A percentile compares a stretch with the other conserved stretches of the same genome.
phyloP scores from a whole-genome alignment of 2,888 invertebrate species.

The Eledona agricola region DNA sequence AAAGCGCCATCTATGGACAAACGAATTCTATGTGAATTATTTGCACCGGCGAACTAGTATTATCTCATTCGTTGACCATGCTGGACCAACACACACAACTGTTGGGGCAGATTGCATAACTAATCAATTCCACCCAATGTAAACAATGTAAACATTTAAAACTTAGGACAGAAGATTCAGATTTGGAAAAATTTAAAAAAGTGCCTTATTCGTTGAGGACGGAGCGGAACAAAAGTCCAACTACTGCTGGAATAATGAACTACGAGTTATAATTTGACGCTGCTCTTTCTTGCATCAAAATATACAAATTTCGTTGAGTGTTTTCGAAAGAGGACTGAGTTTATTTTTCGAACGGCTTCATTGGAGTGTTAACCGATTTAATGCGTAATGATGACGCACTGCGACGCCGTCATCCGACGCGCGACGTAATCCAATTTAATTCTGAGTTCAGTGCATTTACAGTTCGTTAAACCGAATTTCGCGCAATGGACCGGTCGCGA shows the following conservation, averaged over 20 bases:
- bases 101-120: too few species aligned
- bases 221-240: not conserved
- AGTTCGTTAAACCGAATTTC: conserved; percentile 6
- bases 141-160: too few species aligned
- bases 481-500: not conserved
- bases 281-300: conserved; percentile 12
- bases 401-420: not conserved
- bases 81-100: too few species aligned
- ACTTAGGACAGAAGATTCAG: not conserved
- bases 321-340: conserved; percentile 16
- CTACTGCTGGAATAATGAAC: conserved; percentile 6
- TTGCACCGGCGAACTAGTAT: too few species aligned
- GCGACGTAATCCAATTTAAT: conserved; percentile 5
- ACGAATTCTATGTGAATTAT: too few species aligned
- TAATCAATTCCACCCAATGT: too few species aligned
- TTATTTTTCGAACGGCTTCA: conserved; percentile 19
- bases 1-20: too few species aligned
- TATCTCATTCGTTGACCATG: too few species aligned
- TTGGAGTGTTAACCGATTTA: conserved; percentile 15
- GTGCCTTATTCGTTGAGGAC: conserved; percentile 2
- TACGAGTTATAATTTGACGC: conserved; percentile 14
- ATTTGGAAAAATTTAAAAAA: conserved; percentile 4
- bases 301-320: conserved; percentile 25
- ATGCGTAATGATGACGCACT: conserved; percentile 15
- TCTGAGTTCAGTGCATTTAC: conserved; percentile 9